These are phyloP conservation scores for Pionites leucogaster DNA, from an alignment of 2,113 vertebrate species.

Conservation along the genomic window DNA sequence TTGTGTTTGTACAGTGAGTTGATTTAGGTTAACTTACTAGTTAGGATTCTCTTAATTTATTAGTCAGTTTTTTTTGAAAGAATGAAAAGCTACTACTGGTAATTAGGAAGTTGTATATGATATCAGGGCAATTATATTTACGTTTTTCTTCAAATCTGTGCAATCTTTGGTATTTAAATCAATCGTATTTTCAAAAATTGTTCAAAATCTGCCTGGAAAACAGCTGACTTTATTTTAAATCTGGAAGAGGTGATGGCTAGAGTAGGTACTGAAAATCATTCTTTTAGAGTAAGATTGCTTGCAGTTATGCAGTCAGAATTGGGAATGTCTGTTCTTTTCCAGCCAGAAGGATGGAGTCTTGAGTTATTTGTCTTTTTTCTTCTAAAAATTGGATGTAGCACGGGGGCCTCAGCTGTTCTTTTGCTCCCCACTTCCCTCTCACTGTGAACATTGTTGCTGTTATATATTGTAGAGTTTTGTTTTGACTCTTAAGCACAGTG, in stretches of 20 bases:
- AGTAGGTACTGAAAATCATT: background rate
- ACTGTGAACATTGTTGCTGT: background rate
- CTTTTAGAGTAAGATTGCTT: background rate
- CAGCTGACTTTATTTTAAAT: background rate
- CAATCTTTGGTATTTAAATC: background rate
- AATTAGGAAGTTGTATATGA: background rate
- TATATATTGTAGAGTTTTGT: background rate
- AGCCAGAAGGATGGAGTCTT: background rate
- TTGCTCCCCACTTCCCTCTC: background rate
- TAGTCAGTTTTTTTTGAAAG: background rate
- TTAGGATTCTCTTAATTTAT: background rate
- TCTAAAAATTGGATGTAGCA: background rate
- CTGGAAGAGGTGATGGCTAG: background rate
- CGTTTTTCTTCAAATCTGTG: background rate
- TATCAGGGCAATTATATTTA: background rate
- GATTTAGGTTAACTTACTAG: background rate
- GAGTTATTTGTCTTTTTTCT: background rate
- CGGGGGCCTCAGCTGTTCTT: background rate
- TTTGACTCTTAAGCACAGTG: background rate
- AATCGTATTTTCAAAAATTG: background rate
- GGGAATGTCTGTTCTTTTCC: background rate
- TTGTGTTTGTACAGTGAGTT: background rate
- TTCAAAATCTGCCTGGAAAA: background rate
- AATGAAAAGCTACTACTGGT: background rate
- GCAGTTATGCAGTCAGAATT: background rate